Conservation (phyloP, 2,888 invertebrate genomes). For the Nephrocerus scutellatus region DNA sequence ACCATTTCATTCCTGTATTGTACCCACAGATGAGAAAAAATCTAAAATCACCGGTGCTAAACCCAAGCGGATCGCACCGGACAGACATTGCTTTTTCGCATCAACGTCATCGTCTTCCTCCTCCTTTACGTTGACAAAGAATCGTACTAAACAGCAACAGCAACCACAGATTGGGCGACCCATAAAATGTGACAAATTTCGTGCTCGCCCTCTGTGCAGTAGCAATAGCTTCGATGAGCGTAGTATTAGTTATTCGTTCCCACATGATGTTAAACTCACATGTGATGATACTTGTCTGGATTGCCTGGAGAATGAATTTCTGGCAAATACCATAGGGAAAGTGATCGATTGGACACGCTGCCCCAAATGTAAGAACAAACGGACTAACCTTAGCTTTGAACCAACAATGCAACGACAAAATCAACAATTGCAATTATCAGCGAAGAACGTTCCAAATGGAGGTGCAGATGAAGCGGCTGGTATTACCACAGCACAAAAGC, state of each 20-base stretch:
- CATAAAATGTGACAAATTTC: slow-evolving; percentile 2
- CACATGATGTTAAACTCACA: slow-evolving; percentile 25
- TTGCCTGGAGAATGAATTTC: slow-evolving; percentile 44
- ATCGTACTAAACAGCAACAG: slow-evolving; percentile 30
- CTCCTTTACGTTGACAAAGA: slow-evolving; percentile 26
- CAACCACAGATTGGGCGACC: slow-evolving; percentile 1
- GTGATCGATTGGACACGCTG: slow-evolving; percentile 38
- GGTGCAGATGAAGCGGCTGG: background rate
- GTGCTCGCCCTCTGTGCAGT: slow-evolving; percentile 20
- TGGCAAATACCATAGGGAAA: slow-evolving; percentile 44
- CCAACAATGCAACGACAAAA: slow-evolving; percentile 9
- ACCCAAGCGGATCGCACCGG: slow-evolving; percentile 38
- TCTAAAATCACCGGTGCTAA: slow-evolving; percentile 36
- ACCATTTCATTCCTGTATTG: background rate
- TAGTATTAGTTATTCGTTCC: slow-evolving; percentile 33
- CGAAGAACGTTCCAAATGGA: slow-evolving; percentile 16
- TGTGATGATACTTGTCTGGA: slow-evolving; percentile 43
- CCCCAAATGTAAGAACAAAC: slow-evolving; percentile 35
- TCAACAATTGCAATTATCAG: slow-evolving; percentile 1
- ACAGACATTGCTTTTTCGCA: slow-evolving; percentile 29
- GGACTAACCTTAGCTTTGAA: slow-evolving; percentile 23
- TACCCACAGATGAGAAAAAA: background rate
- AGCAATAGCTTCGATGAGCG: slow-evolving; percentile 38
- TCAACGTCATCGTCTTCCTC: slow-evolving; percentile 33
- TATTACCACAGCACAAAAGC: background rate